Percentiles rank a stretch among this genome's conserved stretches.
Evolutionary conservation across 2,797 vertebrate genomes (phyloP).

Genomic region (Halcyon smyrnensis): DNA sequence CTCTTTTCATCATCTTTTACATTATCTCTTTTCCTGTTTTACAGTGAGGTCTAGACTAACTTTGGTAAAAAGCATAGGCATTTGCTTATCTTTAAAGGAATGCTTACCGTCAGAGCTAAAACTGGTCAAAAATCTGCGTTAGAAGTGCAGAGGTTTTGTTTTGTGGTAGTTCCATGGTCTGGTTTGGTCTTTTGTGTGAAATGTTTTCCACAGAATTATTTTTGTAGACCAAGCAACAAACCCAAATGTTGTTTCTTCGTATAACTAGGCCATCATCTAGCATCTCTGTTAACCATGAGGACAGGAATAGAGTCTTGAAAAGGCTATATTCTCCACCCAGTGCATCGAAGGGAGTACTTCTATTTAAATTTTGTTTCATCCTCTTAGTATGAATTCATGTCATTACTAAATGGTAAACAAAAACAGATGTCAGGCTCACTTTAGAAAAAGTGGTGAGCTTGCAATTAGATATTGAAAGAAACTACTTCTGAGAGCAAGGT

Average conservation of each 20-base stretch:
- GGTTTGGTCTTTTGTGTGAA: background rate
- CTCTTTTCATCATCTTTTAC: background rate
- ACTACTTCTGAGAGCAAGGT: background rate
- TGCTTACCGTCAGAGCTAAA: background rate
- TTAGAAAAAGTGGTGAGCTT: slow-evolving; percentile 43
- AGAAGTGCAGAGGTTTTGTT: background rate
- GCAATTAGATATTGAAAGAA: slow-evolving; percentile 13
- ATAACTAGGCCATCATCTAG: background rate
- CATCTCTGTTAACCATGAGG: background rate
- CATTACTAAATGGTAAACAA: slow-evolving; percentile 65
- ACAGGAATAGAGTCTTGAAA: slow-evolving; percentile 4
- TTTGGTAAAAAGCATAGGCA: background rate
- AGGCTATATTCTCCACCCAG: slow-evolving; percentile 11
- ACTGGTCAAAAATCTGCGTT: background rate
- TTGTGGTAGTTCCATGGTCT: background rate
- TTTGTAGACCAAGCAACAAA: background rate
- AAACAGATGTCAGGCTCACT: slow-evolving; percentile 61
- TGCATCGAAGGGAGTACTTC: slow-evolving; percentile 31
- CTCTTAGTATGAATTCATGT: slow-evolving; percentile 34
- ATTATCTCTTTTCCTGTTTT: background rate
- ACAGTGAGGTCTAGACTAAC: background rate
- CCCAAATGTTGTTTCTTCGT: background rate
- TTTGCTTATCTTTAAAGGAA: background rate
- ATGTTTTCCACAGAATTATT: background rate
- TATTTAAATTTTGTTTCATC: slow-evolving; percentile 58